Evolutionary conservation across 2,888 invertebrate species (phyloP).

Genomic region (Tetanocera ferruginea): DNA sequence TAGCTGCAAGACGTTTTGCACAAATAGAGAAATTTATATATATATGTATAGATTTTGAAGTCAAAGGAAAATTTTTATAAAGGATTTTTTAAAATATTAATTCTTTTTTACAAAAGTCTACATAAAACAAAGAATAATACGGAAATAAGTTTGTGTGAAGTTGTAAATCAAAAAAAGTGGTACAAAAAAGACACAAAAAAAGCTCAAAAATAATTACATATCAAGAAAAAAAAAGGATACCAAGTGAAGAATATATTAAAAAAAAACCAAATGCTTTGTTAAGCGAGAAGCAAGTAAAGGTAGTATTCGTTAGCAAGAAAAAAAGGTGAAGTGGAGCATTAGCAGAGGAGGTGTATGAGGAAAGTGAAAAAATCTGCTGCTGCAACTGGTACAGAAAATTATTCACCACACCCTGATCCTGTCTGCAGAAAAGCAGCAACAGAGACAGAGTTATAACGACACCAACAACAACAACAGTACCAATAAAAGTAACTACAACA

Average conservation of each 20-base stretch:
- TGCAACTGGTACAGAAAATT: conserved; percentile 48
- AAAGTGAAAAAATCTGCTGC: background rate
- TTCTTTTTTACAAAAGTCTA: background rate
- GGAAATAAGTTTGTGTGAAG: conserved; percentile 12
- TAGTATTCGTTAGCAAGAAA: conserved; percentile 15
- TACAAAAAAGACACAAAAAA: conserved; percentile 46
- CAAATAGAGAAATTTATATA: conserved; percentile 34
- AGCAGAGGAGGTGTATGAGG: background rate
- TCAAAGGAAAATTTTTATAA: conserved; percentile 27
- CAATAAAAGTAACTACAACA: background rate
- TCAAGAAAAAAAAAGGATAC: conserved; percentile 34
- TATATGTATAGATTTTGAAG: conserved; percentile 37
- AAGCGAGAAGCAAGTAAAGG: conserved; percentile 17
- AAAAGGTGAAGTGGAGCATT: background rate
- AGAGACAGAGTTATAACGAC: background rate
- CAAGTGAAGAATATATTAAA: conserved; percentile 18
- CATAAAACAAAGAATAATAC: conserved; percentile 4
- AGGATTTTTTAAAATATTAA: conserved; percentile 13
- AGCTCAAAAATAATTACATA: conserved; percentile 35
- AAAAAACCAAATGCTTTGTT: conserved; percentile 36
- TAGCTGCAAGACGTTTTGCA: conserved; percentile 27
- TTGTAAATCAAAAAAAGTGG: conserved; percentile 45
- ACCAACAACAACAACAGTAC: conserved; percentile 9
- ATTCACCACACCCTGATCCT: conserved; percentile 68
- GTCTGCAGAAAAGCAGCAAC: conserved; percentile 45